A percentile compares a stretch with the other conserved stretches of the same genome.
phyloP scores from a whole-genome alignment of 2,888 invertebrate genomes.

The Drosophila kokeensis region DNA sequence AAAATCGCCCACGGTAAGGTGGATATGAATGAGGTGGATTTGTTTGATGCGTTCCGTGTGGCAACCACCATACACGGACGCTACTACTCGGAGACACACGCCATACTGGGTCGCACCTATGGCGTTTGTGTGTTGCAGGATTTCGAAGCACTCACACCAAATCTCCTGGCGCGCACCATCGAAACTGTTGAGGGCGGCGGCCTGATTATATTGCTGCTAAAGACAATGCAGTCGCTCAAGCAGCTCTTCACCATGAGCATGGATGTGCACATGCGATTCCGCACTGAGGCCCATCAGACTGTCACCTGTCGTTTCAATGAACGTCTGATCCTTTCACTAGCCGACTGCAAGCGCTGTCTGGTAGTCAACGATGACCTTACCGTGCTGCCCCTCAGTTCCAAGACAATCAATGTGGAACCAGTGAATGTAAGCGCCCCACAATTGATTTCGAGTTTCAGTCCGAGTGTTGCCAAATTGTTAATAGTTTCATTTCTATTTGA shows the following conservation, averaged over 20 bases:
- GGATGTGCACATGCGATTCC: conserved; percentile 97
- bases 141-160: conserved; percentile 99
- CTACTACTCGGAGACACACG: conserved; percentile 98
- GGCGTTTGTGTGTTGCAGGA: conserved; percentile 98
- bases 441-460: background rate
- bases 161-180: conserved; percentile 96
- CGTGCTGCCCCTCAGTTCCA: conserved; percentile 96
- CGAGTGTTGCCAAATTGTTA: background rate
- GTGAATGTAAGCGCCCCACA: conserved; percentile 85
- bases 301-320: conserved; percentile 98
- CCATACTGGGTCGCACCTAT: conserved; percentile 98
- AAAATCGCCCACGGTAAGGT: conserved; percentile 95
- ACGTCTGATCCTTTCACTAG: conserved; percentile 95
- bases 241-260: conserved; percentile 98
- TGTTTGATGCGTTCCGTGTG: conserved; percentile 97
- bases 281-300: conserved; percentile 97
- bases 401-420: conserved; percentile 92
- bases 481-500: background rate
- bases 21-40: conserved; percentile 96
- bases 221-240: conserved; percentile 93
- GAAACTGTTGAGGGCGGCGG: conserved; percentile 99
- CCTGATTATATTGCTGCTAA: conserved; percentile 94
- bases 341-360: conserved; percentile 94
- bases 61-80: conserved; percentile 98
- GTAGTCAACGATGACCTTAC: conserved; percentile 97